A percentile compares a stretch with the other conserved stretches of the same genome.
Evolutionary conservation across 2,797 vertebrate genomes (phyloP).

Genomic region (Gila robusta): DNA sequence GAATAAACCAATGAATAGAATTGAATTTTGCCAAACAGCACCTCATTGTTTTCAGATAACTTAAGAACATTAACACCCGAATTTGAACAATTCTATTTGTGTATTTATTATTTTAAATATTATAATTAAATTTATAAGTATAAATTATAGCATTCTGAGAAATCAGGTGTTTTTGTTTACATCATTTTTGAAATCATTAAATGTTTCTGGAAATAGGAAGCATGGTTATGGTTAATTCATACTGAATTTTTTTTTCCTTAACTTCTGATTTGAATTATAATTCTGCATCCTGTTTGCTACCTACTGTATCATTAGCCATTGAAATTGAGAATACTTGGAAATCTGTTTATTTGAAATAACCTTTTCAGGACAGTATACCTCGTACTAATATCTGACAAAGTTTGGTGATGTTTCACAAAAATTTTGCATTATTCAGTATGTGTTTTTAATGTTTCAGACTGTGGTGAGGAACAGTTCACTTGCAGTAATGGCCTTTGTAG

Average conservation of each 20-base stretch:
- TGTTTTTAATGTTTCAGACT: conserved; percentile 64
- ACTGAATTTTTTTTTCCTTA: background rate
- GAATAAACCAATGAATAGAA: no score
- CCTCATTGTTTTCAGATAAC: background rate
- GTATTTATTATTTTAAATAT: background rate
- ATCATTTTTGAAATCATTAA: background rate
- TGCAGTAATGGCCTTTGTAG: conserved; percentile 80
- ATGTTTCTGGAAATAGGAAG: background rate
- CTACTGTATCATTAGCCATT: background rate
- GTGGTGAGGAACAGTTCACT: conserved; percentile 72
- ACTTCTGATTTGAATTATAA: background rate
- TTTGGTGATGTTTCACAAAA: background rate
- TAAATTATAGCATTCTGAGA: background rate
- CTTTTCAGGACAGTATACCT: background rate
- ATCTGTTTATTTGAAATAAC: background rate
- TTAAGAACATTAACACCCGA: background rate
- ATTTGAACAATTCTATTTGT: background rate
- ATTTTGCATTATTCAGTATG: background rate
- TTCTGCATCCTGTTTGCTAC: background rate
- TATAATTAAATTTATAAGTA: background rate
- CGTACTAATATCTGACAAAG: background rate
- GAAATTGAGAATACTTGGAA: background rate
- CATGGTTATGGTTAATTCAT: background rate
- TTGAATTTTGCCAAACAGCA: no score
- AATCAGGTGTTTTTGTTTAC: background rate